These are phyloP conservation scores for Melanerpes formicivorus DNA, from an alignment of 2,113 vertebrate genomes.

Conservation along the genomic window DNA sequence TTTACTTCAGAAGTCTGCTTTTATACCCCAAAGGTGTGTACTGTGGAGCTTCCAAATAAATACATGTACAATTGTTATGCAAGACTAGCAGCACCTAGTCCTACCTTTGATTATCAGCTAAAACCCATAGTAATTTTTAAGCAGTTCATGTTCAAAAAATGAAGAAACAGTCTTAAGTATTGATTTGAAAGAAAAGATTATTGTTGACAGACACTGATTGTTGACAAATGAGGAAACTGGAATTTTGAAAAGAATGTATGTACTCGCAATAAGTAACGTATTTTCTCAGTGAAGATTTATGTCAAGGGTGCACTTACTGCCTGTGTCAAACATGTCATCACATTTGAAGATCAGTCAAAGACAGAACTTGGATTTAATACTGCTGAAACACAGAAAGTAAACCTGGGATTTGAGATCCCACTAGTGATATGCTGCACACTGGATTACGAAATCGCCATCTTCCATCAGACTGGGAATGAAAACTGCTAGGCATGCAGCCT, in stretches of 20 bases:
- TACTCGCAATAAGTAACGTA: background rate
- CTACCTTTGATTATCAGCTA: background rate
- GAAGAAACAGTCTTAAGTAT: background rate
- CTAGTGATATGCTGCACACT: background rate
- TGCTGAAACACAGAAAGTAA: background rate
- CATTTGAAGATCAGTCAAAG: background rate
- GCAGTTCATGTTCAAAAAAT: background rate
- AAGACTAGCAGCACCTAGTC: background rate
- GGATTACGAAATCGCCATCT: background rate
- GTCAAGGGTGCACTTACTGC: background rate
- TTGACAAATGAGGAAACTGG: background rate
- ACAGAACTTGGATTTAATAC: background rate
- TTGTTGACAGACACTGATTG: background rate
- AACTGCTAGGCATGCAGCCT: background rate
- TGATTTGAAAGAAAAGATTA: background rate
- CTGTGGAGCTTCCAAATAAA: background rate
- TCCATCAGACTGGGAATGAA: background rate
- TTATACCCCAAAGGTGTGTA: background rate
- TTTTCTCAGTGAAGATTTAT: background rate
- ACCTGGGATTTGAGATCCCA: background rate
- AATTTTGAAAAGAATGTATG: background rate
- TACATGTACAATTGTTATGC: background rate
- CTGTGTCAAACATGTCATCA: background rate
- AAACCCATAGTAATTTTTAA: background rate
- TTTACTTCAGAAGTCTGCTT: background rate